Conservation (phyloP, 2,888 invertebrate genomes). For the Sinodicranocentrus sp. region DNA sequence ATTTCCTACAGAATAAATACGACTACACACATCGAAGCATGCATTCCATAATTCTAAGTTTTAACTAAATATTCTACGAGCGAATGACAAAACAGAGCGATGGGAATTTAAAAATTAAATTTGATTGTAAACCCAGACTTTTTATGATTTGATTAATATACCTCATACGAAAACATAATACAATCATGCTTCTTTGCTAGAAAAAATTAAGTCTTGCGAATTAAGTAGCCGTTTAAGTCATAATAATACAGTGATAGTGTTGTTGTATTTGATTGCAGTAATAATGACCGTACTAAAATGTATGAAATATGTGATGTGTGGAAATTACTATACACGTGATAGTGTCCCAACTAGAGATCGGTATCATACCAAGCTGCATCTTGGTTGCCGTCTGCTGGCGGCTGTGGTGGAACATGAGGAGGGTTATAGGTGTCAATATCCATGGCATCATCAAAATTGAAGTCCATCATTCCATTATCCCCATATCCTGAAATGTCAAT, state of each 20-base stretch:
- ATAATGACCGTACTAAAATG: slow-evolving; percentile 13
- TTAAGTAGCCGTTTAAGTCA: slow-evolving; percentile 15
- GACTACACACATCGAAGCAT: background rate
- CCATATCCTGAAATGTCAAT: slow-evolving; percentile 73
- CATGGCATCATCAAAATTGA: slow-evolving; percentile 76
- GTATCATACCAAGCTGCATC: slow-evolving; percentile 93
- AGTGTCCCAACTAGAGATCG: slow-evolving; percentile 49
- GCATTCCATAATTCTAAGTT: background rate
- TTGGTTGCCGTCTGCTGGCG: slow-evolving; percentile 90
- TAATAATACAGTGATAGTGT: slow-evolving; percentile 8
- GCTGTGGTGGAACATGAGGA: slow-evolving; percentile 85
- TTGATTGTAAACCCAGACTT: slow-evolving; percentile 20
- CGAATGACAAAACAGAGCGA: background rate
- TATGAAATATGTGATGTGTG: background rate
- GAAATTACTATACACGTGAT: slow-evolving; percentile 8
- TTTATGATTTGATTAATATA: slow-evolving; percentile 18
- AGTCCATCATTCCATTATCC: slow-evolving; percentile 77
- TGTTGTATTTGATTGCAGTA: slow-evolving; percentile 15
- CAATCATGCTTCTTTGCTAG: background rate
- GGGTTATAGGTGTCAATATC: slow-evolving; percentile 75
- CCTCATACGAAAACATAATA: slow-evolving; percentile 9
- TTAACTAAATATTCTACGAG: slow-evolving; percentile 8
- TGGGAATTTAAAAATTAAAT: slow-evolving; percentile 21
- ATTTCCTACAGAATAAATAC: slow-evolving; percentile 17
- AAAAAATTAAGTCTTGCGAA: slow-evolving; percentile 13